phyloP scores from a whole-genome alignment of 2,888 invertebrate genomes.

The Bellardia bayeri region DNA sequence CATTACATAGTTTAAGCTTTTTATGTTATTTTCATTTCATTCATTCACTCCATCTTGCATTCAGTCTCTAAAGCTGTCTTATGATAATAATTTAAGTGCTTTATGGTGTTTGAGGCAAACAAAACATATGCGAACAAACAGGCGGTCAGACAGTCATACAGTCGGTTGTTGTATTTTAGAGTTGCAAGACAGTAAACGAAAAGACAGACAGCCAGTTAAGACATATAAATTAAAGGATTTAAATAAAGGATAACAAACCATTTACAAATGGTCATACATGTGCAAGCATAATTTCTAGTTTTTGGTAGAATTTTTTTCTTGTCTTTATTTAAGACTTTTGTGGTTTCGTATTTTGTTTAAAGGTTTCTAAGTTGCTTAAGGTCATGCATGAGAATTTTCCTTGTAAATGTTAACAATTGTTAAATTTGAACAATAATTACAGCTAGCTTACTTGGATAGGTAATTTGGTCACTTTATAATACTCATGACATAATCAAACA shows the following conservation, averaged over 20 bases:
- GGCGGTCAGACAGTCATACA: slow-evolving; percentile 5
- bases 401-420: no score
- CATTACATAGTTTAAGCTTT: slow-evolving; percentile 20
- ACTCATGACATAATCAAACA: no score
- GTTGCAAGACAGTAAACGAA: neutral
- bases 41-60: slow-evolving; percentile 15
- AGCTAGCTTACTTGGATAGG: no score
- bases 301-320: slow-evolving; percentile 3
- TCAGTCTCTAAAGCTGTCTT: slow-evolving; percentile 38
- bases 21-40: slow-evolving; percentile 17
- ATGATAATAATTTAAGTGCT: slow-evolving; percentile 68
- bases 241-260: slow-evolving; percentile 60
- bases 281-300: slow-evolving; percentile 29
- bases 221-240: slow-evolving; percentile 66
- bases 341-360: slow-evolving; percentile 25
- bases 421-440: no score
- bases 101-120: slow-evolving; percentile 53
- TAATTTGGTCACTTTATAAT: no score
- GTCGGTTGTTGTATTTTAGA: slow-evolving; percentile 41
- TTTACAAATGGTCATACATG: slow-evolving; percentile 57
- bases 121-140: slow-evolving; percentile 13
- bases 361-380: no score
- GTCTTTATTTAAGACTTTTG: slow-evolving; percentile 38
- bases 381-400: no score
- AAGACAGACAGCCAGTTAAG: neutral